Conservation (phyloP, 2,797 vertebrate genomes). For the Amniataba percoides region DNA sequence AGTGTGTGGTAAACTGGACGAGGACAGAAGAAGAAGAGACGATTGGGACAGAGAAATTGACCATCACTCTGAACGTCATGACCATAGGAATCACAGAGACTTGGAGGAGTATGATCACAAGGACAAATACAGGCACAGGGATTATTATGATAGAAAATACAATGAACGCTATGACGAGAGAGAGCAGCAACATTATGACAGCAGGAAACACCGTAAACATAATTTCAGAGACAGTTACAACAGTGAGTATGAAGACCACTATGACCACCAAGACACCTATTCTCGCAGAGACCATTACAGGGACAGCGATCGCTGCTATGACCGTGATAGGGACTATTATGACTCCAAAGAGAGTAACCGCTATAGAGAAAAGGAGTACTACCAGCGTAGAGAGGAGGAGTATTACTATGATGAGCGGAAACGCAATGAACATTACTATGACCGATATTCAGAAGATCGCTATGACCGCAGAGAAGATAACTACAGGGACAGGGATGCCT, state of each 20-base stretch:
- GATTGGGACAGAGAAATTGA: constrained; percentile 60
- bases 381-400: constrained; percentile 69
- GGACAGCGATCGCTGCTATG: constrained; percentile 57
- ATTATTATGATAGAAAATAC: constrained; percentile 65
- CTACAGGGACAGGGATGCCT: constrained; percentile 57
- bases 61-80: constrained; percentile 48
- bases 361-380: constrained; percentile 65
- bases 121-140: constrained; percentile 61
- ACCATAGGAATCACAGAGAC: constrained; percentile 52
- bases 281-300: constrained; percentile 62
- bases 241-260: constrained; percentile 64
- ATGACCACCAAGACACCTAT: constrained; percentile 55
- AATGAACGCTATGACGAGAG: constrained; percentile 62
- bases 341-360: constrained; percentile 65
- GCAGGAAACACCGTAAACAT: constrained; percentile 46
- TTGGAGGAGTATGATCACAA: constrained; percentile 58
- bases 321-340: constrained; percentile 64
- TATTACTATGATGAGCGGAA: constrained; percentile 65
- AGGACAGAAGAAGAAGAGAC: constrained; percentile 67
- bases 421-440: constrained; percentile 53
- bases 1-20: constrained; percentile 47
- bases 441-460: constrained; percentile 55
- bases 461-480: constrained; percentile 66
- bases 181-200: constrained; percentile 67
- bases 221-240: constrained; percentile 64